phyloP scores from a whole-genome alignment of 2,888 invertebrate species.

The Drosophila histrio region DNA sequence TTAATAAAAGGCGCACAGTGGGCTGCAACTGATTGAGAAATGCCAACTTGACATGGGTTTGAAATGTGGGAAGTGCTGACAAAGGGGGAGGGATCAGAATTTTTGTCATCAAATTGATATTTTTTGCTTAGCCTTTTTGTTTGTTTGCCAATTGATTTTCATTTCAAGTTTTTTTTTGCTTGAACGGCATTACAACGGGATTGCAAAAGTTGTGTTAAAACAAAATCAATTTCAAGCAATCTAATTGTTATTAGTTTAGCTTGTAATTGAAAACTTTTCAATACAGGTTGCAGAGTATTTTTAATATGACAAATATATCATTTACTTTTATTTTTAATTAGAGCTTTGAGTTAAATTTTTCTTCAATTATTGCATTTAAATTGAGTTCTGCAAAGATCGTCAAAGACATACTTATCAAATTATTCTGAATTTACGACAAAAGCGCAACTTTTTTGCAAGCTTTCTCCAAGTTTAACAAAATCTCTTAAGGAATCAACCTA shows the following conservation, averaged over 20 bases:
- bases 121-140: slow-evolving; percentile 41
- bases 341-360: too few relatives aligned
- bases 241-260: slow-evolving; percentile 5
- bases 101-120: slow-evolving; percentile 44
- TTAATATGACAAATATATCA: too few relatives aligned
- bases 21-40: slow-evolving; percentile 54
- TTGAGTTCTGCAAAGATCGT: too few relatives aligned
- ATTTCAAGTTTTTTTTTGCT: slow-evolving; percentile 20
- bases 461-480: too few relatives aligned
- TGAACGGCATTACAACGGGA: neutral
- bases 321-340: too few relatives aligned
- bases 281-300: too few relatives aligned
- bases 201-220: slow-evolving; percentile 7
- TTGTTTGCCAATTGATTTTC: slow-evolving; percentile 45
- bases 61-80: neutral
- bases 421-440: too few relatives aligned
- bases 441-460: too few relatives aligned
- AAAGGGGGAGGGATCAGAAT: neutral
- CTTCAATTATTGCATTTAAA: too few relatives aligned
- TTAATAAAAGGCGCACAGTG: slow-evolving; percentile 70
- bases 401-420: too few relatives aligned
- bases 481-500: too few relatives aligned
- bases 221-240: slow-evolving; percentile 20
- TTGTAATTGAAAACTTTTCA: neutral
- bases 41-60: slow-evolving; percentile 55